Evolutionary conservation across 2,888 invertebrate genomes (phyloP).

Genomic region (Troides aeacus): DNA sequence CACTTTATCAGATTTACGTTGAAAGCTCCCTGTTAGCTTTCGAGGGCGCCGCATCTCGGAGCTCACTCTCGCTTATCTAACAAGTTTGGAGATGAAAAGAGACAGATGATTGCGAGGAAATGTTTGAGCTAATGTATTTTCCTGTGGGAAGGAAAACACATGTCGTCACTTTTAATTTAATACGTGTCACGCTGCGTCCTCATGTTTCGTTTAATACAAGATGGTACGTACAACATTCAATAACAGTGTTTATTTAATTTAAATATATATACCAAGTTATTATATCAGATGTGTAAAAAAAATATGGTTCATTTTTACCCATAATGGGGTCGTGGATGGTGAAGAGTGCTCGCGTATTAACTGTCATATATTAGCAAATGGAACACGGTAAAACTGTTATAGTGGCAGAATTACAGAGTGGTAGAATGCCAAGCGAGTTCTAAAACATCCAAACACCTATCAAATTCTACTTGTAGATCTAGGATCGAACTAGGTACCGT

Average conservation of each 20-base stretch:
- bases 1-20: conserved; percentile 78
- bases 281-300: neutral
- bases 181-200: conserved; percentile 74
- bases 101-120: conserved; percentile 61
- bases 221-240: conserved; percentile 15
- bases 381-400: too few species aligned
- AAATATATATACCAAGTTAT: neutral
- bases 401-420: too few species aligned
- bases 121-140: conserved; percentile 78
- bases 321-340: too few species aligned
- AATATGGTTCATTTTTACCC: too few species aligned
- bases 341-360: too few species aligned
- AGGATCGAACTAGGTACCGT: too few species aligned
- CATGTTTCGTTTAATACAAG: conserved; percentile 54
- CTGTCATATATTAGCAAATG: too few species aligned
- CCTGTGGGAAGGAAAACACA: conserved; percentile 80
- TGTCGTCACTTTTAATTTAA: conserved; percentile 80
- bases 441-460: too few species aligned
- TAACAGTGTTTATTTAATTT: neutral
- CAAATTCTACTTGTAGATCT: too few species aligned
- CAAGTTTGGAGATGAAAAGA: conserved; percentile 42
- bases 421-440: too few species aligned
- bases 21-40: conserved; percentile 76
- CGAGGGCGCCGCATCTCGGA: conserved; percentile 61
- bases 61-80: conserved; percentile 45